These are phyloP conservation scores for Lasiommata megera DNA, from an alignment of 2,888 invertebrate species.

Conservation along the genomic window DNA sequence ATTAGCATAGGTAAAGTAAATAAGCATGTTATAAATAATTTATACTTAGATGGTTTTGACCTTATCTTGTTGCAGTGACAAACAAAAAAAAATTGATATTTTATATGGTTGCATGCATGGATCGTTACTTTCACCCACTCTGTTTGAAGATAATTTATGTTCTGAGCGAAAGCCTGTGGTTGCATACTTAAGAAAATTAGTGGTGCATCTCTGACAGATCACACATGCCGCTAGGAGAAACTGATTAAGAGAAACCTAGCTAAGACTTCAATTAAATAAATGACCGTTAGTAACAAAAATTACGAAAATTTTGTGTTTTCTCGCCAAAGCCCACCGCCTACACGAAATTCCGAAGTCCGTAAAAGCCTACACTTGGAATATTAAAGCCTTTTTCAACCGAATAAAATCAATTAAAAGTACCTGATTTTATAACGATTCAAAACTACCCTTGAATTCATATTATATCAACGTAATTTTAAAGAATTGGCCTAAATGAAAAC, in stretches of 20 bases:
- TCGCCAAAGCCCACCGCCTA: conserved; percentile 21
- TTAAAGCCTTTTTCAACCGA: not conserved
- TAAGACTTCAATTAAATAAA: not conserved
- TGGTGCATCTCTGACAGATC: conserved; percentile 54
- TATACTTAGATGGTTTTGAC: too few relatives aligned
- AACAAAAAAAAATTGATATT: not conserved
- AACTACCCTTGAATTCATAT: not conserved
- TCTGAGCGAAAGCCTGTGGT: conserved; percentile 37
- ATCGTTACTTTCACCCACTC: conserved; percentile 38
- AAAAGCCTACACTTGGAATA: conserved; percentile 9
- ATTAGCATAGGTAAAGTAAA: too few relatives aligned
- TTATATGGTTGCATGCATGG: conserved; percentile 14
- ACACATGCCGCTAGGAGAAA: conserved; percentile 31
- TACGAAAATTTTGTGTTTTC: not conserved
- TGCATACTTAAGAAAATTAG: conserved; percentile 50
- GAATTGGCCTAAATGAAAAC: not conserved
- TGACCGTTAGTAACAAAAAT: not conserved
- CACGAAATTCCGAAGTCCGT: conserved; percentile 14
- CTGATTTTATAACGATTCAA: too few relatives aligned
- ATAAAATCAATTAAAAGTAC: too few relatives aligned
- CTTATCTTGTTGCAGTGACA: not conserved
- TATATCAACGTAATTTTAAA: not conserved
- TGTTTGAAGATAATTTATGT: conserved; percentile 37
- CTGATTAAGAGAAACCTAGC: conserved; percentile 7
- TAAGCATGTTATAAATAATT: too few relatives aligned